Evolutionary conservation across 1,140 invertebrate species (phyloP), one percentile per base, ranked within the genome.

Genomic region (Drosophila repleta): DNA sequence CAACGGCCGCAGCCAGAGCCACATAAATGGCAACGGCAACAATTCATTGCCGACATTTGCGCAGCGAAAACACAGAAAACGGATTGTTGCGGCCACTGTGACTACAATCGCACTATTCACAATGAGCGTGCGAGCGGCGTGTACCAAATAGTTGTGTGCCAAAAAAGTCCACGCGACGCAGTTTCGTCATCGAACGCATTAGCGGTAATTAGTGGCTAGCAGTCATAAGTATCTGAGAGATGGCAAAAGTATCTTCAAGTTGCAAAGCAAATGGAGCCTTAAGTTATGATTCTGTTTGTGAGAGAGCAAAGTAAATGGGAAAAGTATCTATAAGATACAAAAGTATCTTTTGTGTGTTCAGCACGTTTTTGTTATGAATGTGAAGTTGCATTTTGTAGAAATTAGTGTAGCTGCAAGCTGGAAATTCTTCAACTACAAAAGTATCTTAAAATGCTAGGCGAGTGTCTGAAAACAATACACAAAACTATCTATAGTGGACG

Each of bases 1-100:
- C 75, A 85, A 41, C 48, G 24, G 24, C 24, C 24, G 6, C 24
- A 57, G 49, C 58, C 52, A 18, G 57, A 65, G 58, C 37, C 65
- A 76, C 64, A 52, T 56, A 75, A 78, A 78, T 64, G 53, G 63
- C 76, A 56, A 58, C 62, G 52, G 45, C 57, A 63, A 41, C 68
- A 71, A 65, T 51, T 71, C 68, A 66, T 68, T 67, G 62, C 37
- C 52, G 63, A 39, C 63, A 66, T 45, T 45, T 39, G 29, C 18
- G 10, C 63, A 39, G n/a, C 65, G 35, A 20, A 58, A 11, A 52
- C 57, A 45, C 21, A 46, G 1, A 37, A 52, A 48, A 5, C 52
- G 51, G 20, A 21, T 21, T 20, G 45, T 21, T 21, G 18, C 20
- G 11, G 10, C 20, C 45, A 43, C 39, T 17, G 39, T 43, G 39